These are phyloP conservation scores for Anabas testudineus DNA, from an alignment of 2,797 vertebrate species.

Conservation along the genomic window DNA sequence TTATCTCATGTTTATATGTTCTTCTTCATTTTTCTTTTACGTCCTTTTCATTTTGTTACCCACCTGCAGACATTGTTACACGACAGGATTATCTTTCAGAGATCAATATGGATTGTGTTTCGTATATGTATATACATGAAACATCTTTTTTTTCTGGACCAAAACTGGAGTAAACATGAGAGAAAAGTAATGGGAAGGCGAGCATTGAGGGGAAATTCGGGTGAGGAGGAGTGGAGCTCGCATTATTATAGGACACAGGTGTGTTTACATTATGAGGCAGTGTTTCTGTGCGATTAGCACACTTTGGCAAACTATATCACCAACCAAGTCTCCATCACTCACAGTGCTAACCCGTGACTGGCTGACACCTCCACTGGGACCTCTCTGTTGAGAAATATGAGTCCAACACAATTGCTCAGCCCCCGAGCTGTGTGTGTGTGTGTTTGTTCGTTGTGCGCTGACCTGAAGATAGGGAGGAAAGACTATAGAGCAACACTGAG, in stretches of 20 bases:
- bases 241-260: constrained; percentile 66
- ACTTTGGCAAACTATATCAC: constrained; percentile 37
- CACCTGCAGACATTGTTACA: constrained; percentile 53
- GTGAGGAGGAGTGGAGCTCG: constrained; percentile 24
- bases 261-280: constrained; percentile 68
- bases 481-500: constrained; percentile 65
- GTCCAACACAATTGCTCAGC: constrained; percentile 34
- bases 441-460: constrained; percentile 27
- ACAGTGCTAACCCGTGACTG: constrained; percentile 36
- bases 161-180: constrained; percentile 43
- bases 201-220: neutral
- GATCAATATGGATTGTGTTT: constrained; percentile 15
- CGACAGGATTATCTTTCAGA: constrained; percentile 51
- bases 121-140: neutral
- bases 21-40: constrained; percentile 8
- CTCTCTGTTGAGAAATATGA: constrained; percentile 36
- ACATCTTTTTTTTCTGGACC: neutral
- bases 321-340: constrained; percentile 36
- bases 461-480: constrained; percentile 35
- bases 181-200: neutral
- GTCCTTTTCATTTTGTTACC: constrained; percentile 51
- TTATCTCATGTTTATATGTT: constrained; percentile 56
- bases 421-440: constrained; percentile 20
- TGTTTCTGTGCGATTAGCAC: constrained; percentile 54
- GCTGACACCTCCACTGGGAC: constrained; percentile 53